These are phyloP conservation scores for Drosophila nasuta DNA, from an alignment of 1,140 invertebrate genomes.

Conservation along the genomic window DNA sequence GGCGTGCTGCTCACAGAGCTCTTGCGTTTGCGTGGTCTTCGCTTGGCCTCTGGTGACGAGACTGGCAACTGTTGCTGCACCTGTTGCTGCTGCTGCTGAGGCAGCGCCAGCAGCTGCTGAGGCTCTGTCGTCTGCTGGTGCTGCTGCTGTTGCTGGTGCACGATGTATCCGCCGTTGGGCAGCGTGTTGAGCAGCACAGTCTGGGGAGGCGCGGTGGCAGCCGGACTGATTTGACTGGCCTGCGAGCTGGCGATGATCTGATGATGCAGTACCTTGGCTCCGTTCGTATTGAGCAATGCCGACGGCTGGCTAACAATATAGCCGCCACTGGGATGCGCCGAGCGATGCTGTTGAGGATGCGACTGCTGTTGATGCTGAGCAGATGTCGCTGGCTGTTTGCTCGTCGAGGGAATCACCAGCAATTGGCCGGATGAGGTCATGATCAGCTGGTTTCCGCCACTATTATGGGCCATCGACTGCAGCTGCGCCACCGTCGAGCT, in stretches of 20 bases:
- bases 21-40: constrained; percentile 60
- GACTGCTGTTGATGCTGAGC: constrained; percentile 44
- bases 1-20: constrained; percentile 63
- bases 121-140: constrained; percentile 81
- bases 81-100: constrained; percentile 82
- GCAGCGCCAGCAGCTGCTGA: constrained; percentile 87
- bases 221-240: constrained; percentile 68
- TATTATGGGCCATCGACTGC: constrained; percentile 53
- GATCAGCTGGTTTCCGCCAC: constrained; percentile 73
- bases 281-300: constrained; percentile 63
- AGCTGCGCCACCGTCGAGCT: constrained; percentile 57
- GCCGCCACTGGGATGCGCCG: constrained; percentile 55
- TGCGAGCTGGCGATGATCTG: constrained; percentile 83
- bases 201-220: constrained; percentile 78
- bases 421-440: constrained; percentile 84
- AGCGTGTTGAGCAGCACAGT: constrained; percentile 93
- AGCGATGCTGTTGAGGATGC: constrained; percentile 50
- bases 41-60: constrained; percentile 88
- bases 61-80: constrained; percentile 82
- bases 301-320: constrained; percentile 75
- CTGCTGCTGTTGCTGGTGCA: constrained; percentile 88
- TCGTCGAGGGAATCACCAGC: constrained; percentile 85
- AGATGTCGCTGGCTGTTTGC: constrained; percentile 52
- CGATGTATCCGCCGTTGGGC: constrained; percentile 91
- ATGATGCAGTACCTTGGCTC: constrained; percentile 69